phyloP scores from a whole-genome alignment of 2,888 invertebrate species.

The Torymus texanus region DNA sequence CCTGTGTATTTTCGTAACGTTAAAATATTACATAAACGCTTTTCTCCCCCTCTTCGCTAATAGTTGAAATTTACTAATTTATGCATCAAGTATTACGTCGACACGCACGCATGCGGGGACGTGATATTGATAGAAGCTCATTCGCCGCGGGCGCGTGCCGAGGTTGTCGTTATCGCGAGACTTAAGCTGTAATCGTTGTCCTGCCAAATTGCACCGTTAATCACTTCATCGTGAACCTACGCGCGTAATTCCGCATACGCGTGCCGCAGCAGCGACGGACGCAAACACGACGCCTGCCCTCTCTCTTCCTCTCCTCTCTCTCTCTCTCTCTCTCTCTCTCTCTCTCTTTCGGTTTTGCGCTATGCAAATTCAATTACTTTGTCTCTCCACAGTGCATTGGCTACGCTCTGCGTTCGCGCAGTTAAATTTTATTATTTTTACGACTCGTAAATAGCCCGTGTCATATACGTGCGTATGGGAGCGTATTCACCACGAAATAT shows the following conservation, averaged over 20 bases:
- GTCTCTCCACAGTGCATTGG: not conserved
- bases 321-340: not conserved
- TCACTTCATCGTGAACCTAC: constrained; percentile 50
- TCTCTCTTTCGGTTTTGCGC: constrained; percentile 14
- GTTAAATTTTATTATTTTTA: not conserved
- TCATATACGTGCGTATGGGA: not conserved
- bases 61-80: constrained; percentile 8
- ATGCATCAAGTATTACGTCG: not conserved
- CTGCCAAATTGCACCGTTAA: constrained; percentile 53
- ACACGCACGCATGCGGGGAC: not conserved
- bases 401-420: too few relatives aligned
- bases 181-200: constrained; percentile 49
- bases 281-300: not conserved
- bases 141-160: constrained; percentile 1
- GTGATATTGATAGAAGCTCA: constrained; percentile 40
- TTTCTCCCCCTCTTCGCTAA: too few relatives aligned
- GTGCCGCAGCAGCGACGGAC: not conserved
- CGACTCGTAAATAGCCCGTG: not conserved
- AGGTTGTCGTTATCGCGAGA: constrained; percentile 44
- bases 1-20: too few relatives aligned
- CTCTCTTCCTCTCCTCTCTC: not conserved
- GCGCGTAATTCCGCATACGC: constrained; percentile 42
- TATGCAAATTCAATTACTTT: constrained; percentile 45
- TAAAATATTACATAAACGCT: too few relatives aligned
- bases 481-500: too few relatives aligned